Evolutionary conservation across 2,888 invertebrate genomes (phyloP), one percentile per base, ranked within the genome.

Genomic region (Anoplius nigerrimus): DNA sequence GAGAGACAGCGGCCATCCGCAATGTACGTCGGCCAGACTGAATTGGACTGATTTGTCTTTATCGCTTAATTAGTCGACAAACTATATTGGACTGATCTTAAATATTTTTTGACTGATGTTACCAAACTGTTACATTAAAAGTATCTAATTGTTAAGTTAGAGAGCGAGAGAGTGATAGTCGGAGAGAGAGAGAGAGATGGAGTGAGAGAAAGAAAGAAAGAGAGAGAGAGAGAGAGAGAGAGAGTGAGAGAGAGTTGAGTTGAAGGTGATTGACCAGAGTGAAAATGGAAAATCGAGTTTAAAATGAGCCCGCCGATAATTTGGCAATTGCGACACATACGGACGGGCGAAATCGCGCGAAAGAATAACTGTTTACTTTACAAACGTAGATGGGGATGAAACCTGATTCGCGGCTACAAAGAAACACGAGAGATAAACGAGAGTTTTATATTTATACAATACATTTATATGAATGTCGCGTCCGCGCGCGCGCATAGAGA

Each of bases 31-130:
- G 53, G 15, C n/a, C 74, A 70, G 78, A 84, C 84, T 85, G 86
- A 86, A 86, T 87, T 86, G 84, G 87, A 86, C 84, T 83, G 83
- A 86, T 82, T 79, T 80, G 76, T 78, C 72, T 80, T 62, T 79
- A 71, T 75, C 53, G 72, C 69, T 73, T 74, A 71, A 69, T 78
- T 76, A 76, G 71, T 69, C 74, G 74, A 76, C 65, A 64, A 45
- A 45, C 63, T 66, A 54, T 48, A 83, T 86, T 86, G 83, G 86
- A 88, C 87, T 87, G 85, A 87, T 84, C 76, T 75, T 76, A 75
- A 79, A 82, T 48, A 84, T 84, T 82, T 83, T 84, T 86, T 85
- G 88, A 88, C 88, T 88, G 88, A 88, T 88, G 88, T 88, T 88
- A 88, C 88, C 88, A 88, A 88, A 88, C 86, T 84, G 83, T 86